Evolutionary conservation across 2,797 vertebrate species (phyloP), one percentile per base, ranked within the genome.

Genomic region (Pipistrellus kuhlii): DNA sequence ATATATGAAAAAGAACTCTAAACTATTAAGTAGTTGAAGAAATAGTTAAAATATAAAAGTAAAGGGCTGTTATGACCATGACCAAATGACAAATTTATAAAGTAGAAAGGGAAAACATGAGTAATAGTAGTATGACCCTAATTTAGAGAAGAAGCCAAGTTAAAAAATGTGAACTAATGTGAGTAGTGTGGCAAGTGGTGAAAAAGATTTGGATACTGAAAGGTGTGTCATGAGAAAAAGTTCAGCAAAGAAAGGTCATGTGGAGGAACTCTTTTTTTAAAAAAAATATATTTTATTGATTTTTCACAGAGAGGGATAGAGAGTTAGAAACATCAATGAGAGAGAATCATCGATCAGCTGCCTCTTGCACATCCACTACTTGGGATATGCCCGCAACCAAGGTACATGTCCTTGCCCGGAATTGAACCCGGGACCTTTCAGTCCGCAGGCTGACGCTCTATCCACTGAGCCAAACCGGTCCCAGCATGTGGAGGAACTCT

Each of bases 121-220:
- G 6, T 64, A 75, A 48, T 27, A 53, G 46, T 75, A 85, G 6
- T 71, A 94, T 75, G 68, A 85, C 27, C n/a, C 25, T 88, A 80
- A 68, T 62, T 80, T 46, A 69, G 32, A 89, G 17, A 85, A 86
- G 51, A 73, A 80, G 46, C 0, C 32, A 76, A 68, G 13, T 77
- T 92, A 11, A 78, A 81, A 96, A 92, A 78, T 14, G 5, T 59
- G 89, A 94, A 91, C 30, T 77, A 86, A 69, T 20, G 25, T 71
- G 20, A 90, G 68, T 32, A 3, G n/a, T 91, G 44, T 68, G 83
- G 62, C 21, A 94, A 86, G 68, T 46, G 38, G 72, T 78, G 3
- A 96, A 83, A 51, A 66, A 88, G 35, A 95, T 44, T 53, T 85
- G 90, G 41, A 86, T 32, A 88, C 11, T 81, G 62, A 90, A 93